Base-by-base conservation (phyloP, 2,113 vertebrate genomes). In the Vicugna pacos region DNA sequence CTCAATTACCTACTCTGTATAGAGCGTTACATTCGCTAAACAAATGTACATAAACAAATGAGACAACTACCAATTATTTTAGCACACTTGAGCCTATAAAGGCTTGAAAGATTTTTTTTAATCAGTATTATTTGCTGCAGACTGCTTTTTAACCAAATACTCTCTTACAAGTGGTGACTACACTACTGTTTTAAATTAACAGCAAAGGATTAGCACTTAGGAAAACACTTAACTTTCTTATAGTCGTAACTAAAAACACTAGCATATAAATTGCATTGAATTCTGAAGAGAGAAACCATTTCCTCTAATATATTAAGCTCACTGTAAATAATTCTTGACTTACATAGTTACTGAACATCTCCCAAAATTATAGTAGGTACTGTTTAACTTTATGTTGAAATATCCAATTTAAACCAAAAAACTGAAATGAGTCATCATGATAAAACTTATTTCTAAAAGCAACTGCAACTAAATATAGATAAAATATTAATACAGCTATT, bases 1-100 rank as follows among this genome's bases (percentile, higher is more conserved):
- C 94, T 97, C 82, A 96, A 97, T 76, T 92, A 98, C 94, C 94
- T 98, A 93, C 86, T 98, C 93, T 98, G 88, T 97, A 98, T 38
- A 97, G 28, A 97, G 87, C 58, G 97, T 22, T 94, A 89, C 19
- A 42, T 81, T 93, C 3, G 28, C 32, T 84, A 56, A 95, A 75
- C 8, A 85, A 79, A 89, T 7, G 28, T 64, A 72, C 54, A 85
- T 70, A 76, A 91, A 79, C 75, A 94, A 93, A 94, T 88, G 32
- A 95, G 58, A 50, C 17, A 84, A 69, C 35, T 62, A 62, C 75
- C 69, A 93, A 52, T 46, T 87, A 88, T 85, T 81, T 70, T 73
- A 91, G 26, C 12, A 70, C n/a, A 65, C 67, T 8, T 79, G 24
- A 89, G 38, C 93, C 58, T 93, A 0, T 30, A 89, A 69, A 67